Conservation (phyloP, 2,797 vertebrate species). For the Toxotes lorentzi region DNA sequence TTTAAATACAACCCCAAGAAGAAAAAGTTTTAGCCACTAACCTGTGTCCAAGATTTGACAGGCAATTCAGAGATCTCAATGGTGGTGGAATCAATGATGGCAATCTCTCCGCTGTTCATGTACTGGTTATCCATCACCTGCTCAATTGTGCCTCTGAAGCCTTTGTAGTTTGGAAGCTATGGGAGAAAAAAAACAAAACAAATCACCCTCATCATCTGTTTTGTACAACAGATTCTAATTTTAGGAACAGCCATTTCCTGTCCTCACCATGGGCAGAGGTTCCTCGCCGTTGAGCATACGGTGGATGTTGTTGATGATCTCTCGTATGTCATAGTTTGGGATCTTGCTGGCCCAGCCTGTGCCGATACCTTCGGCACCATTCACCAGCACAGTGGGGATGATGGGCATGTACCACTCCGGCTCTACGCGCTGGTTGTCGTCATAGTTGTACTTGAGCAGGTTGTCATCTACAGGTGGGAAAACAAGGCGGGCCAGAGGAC, state of each 20-base stretch:
- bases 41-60: slow-evolving; percentile 96
- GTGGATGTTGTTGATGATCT: slow-evolving; percentile 92
- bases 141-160: slow-evolving; percentile 94
- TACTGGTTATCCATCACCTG: slow-evolving; percentile 91
- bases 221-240: background rate
- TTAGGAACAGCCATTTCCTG: background rate
- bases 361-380: slow-evolving; percentile 96
- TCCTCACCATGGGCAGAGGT: slow-evolving; percentile 92
- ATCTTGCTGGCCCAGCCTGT: slow-evolving; percentile 98
- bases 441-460: slow-evolving; percentile 92
- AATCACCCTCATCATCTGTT: background rate
- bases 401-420: slow-evolving; percentile 99
- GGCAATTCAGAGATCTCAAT: slow-evolving; percentile 98
- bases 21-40: slow-evolving; percentile 53
- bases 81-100: slow-evolving; percentile 94
- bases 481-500: slow-evolving; percentile 90
- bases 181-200: background rate
- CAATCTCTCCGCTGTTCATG: slow-evolving; percentile 92
- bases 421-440: slow-evolving; percentile 97
- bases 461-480: slow-evolving; percentile 93
- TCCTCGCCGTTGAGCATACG: slow-evolving; percentile 93
- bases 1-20: background rate
- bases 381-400: slow-evolving; percentile 93
- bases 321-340: slow-evolving; percentile 92
- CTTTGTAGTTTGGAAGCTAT: slow-evolving; percentile 96